These are phyloP conservation scores for Chloroceryle amazona DNA, from an alignment of 2,797 vertebrate genomes.

Conservation along the genomic window DNA sequence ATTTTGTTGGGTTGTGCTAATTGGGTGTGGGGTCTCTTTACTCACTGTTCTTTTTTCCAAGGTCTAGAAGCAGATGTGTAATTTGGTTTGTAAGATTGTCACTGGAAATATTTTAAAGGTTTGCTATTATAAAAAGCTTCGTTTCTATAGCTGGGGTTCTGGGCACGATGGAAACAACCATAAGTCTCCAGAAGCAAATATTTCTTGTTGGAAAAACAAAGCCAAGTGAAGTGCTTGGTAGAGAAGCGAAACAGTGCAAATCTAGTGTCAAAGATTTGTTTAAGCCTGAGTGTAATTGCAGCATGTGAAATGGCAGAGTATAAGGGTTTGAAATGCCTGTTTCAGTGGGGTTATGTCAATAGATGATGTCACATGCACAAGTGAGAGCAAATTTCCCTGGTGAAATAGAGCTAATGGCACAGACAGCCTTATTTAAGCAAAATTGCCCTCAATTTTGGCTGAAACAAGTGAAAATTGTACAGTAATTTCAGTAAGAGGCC, in stretches of 20 bases:
- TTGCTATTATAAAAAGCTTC: accelerated
- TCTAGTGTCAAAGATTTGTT: neutral
- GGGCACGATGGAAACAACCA: neutral
- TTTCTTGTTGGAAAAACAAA: neutral
- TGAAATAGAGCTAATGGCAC: conserved; percentile 48
- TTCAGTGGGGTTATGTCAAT: conserved; percentile 50
- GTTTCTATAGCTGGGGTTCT: neutral
- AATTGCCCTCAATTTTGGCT: conserved; percentile 68
- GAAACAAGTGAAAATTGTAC: conserved; percentile 64
- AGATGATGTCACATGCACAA: conserved; percentile 52
- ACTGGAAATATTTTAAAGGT: neutral
- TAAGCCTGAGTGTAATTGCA: neutral
- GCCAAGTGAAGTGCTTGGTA: neutral
- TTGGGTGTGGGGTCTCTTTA: neutral
- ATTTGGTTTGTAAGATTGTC: neutral
- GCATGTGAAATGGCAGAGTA: neutral
- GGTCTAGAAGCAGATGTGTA: neutral
- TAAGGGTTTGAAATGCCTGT: conserved; percentile 3
- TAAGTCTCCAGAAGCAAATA: neutral
- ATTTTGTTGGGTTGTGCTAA: neutral
- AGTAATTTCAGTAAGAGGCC: conserved; percentile 51
- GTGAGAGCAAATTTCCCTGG: conserved; percentile 53
- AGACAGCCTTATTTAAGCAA: conserved; percentile 53
- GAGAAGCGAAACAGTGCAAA: neutral
- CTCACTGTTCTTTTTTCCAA: neutral